Conservation (phyloP, 2,113 vertebrate species). For the Ia io region DNA sequence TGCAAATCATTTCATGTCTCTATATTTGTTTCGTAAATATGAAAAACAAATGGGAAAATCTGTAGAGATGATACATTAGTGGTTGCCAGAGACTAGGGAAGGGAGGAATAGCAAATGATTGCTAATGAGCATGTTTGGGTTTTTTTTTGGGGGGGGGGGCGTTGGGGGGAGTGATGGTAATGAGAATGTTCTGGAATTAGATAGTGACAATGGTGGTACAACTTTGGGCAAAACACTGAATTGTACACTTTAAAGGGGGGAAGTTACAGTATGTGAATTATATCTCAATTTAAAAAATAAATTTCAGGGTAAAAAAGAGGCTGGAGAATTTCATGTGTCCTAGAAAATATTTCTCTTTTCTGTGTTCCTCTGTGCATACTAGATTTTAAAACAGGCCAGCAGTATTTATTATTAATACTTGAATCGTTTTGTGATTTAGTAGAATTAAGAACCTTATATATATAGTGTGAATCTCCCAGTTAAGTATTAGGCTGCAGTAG, state of each 20-base stretch:
- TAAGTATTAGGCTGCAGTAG: not conserved
- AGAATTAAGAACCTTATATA: not conserved
- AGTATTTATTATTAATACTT: not conserved
- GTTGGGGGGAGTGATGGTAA: not conserved
- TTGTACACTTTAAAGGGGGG: not conserved
- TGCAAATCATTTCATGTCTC: not conserved
- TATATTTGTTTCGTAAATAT: not conserved
- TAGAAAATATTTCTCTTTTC: constrained; percentile 5
- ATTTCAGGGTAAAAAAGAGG: not conserved
- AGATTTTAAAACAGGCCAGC: not conserved
- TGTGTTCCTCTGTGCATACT: not conserved
- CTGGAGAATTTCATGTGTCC: not conserved
- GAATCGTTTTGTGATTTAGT: not conserved
- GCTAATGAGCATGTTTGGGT: not conserved
- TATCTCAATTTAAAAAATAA: not conserved
- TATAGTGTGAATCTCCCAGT: not conserved
- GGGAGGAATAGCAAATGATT: not conserved
- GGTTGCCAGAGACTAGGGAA: not conserved
- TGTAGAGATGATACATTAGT: not conserved
- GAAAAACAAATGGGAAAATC: not conserved
- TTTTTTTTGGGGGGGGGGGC: not conserved
- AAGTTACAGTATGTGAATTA: not conserved
- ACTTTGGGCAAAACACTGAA: not conserved
- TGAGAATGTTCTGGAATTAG: constrained; percentile 1
- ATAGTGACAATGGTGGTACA: not conserved